Conservation (phyloP, 64 coral and sea anemone species). For the Dendrophyllia cribrosa region DNA sequence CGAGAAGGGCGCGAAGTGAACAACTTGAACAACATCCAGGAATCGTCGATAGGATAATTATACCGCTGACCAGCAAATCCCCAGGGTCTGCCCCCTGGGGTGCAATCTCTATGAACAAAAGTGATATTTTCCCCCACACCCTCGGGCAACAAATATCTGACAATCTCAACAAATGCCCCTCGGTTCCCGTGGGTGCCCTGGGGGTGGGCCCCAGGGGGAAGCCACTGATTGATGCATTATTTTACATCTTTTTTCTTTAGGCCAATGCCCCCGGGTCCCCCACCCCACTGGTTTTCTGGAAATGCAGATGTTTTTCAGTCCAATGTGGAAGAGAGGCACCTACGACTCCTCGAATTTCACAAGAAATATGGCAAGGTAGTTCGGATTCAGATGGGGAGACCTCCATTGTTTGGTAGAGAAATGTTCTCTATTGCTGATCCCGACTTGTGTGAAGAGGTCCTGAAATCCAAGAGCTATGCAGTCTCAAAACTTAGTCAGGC, state of each 20-base stretch:
- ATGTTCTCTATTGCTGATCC: slow-evolving; percentile 41
- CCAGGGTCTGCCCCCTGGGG: too few species aligned
- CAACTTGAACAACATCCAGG: too few species aligned
- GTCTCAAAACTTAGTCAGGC: slow-evolving; percentile 18
- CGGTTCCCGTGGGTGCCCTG: too few species aligned
- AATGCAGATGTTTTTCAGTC: slow-evolving; percentile 18
- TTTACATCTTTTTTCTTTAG: neutral
- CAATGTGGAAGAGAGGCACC: slow-evolving; percentile 22
- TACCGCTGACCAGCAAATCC: too few species aligned
- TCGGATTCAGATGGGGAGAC: slow-evolving; percentile 24
- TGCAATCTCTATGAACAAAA: too few species aligned
- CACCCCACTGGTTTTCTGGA: slow-evolving; percentile 32
- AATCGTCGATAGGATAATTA: too few species aligned
- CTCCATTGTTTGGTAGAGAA: slow-evolving; percentile 8
- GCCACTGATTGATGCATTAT: too few species aligned
- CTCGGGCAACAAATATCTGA: too few species aligned
- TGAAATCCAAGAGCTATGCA: slow-evolving; percentile 38
- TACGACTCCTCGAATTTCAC: slow-evolving; percentile 11
- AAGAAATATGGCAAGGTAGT: slow-evolving; percentile 53
- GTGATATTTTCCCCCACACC: too few species aligned
- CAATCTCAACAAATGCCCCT: too few species aligned
- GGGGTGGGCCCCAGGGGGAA: too few species aligned
- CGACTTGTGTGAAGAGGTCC: slow-evolving; percentile 20
- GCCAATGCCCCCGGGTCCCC: slow-evolving; percentile 19
- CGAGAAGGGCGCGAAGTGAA: too few species aligned